Base-by-base conservation (phyloP, 2,888 invertebrate genomes). In the Oxytorus armatus region DNA sequence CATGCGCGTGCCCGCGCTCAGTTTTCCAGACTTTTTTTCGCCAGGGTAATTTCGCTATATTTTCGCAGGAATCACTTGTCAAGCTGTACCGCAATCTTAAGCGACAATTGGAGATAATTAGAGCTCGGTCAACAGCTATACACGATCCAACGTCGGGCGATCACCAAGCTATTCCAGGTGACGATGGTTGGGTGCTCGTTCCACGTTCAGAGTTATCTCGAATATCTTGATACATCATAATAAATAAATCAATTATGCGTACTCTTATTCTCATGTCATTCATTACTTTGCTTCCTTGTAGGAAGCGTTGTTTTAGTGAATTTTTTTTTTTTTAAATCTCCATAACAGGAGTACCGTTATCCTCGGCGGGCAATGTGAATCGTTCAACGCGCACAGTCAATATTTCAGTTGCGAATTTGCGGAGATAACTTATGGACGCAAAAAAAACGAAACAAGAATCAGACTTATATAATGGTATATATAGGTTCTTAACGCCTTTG, bases 81-180 rank as follows among this genome's bases (percentile, higher is more conserved):
- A 94, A 95, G 88, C 93, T 96, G 18, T 95, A 95, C 90, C 93
- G 94, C 87, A 95, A 94, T 83, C 92, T 96, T 53, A 94, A 94
- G 86, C 93, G 94, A 83, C 96, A 96, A 88, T 91, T 95, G 84
- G 94, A 95, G 87, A 90, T 93, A 53, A 92, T 93, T 85, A 89
- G 89, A 79, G 84, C 92, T 91, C 88, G 92, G 90, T 69, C 81
- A 1, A 68, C 66, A 36, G 77, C 68, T 25, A 21, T 51, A 39
- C 59, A 63, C 11, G 74, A 80, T 47, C 49, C 68, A 33, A 57
- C 75, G 3, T 42, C 83, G 73, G 76, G 76, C 66, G 83, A 82
- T 14, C 79, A 86, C 1, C 82, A 83, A 49, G 85, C 85, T 53
- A 82, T 89, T 81, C 83, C 87, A 25, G 87, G 87, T 14, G 92